Evolutionary conservation across 2,888 invertebrate species (phyloP).

Genomic region (Oxycera nigricornis): DNA sequence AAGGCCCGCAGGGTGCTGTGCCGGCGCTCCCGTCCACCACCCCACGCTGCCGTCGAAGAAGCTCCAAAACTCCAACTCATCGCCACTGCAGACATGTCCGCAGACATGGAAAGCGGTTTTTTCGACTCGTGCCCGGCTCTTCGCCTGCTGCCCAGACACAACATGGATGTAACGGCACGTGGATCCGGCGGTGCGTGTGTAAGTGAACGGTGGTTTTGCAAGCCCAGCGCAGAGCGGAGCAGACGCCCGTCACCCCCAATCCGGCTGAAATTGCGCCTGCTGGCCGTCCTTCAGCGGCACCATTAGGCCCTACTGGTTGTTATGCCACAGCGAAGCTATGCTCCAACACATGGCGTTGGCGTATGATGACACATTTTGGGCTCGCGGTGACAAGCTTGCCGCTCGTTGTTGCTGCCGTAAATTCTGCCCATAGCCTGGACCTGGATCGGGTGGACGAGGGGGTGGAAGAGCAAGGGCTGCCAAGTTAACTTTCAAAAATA

Average conservation of each 20-base stretch:
- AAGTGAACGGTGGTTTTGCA: neutral
- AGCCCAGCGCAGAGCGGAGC: neutral
- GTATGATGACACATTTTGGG: conserved; percentile 5
- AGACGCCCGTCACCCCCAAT: conserved; percentile 1
- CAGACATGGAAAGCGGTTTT: conserved; percentile 44
- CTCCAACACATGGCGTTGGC: neutral
- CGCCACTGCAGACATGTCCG: conserved; percentile 44
- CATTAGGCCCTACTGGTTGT: neutral
- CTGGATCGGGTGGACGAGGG: no score
- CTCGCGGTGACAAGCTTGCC: conserved; percentile 1
- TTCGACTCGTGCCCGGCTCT: conserved; percentile 34
- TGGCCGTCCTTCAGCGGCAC: conserved; percentile 18
- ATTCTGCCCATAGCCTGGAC: neutral
- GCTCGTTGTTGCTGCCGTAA: neutral
- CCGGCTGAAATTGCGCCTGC: neutral
- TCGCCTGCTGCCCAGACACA: conserved; percentile 42
- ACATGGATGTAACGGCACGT: conserved; percentile 44
- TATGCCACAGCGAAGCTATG: neutral
- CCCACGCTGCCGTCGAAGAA: neutral
- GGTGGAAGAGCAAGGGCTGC: neutral
- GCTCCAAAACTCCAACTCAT: conserved; percentile 30
- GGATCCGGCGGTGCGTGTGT: conserved; percentile 4
- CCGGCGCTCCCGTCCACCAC: neutral
- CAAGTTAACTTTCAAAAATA: no score
- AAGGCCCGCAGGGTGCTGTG: neutral